Evolutionary conservation across 2,888 invertebrate genomes (phyloP).

Genomic region (Drosophila percnosoma): DNA sequence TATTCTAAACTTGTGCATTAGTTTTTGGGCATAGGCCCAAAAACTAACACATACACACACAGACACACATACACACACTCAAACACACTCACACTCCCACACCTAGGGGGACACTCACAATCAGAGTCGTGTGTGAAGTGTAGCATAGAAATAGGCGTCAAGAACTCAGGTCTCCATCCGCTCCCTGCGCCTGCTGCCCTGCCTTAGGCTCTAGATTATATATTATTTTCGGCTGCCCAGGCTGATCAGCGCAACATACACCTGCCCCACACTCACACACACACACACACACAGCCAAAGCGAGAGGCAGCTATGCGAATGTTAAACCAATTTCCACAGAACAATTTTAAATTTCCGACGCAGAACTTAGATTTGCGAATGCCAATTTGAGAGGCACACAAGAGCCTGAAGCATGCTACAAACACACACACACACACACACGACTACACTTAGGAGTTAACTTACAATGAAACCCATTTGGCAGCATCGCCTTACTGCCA

Average conservation of each 20-base stretch:
- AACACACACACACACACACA: conserved; percentile 16
- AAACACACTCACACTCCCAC: conserved; percentile 30
- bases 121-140: conserved; percentile 64
- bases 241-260: conserved; percentile 57
- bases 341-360: conserved; percentile 74
- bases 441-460: conserved; percentile 48
- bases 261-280: conserved; percentile 44
- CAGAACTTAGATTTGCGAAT: conserved; percentile 69
- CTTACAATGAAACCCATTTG: conserved; percentile 70
- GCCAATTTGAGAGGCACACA: conserved; percentile 60
- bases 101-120: conserved; percentile 27
- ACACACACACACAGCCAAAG: not conserved
- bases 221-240: conserved; percentile 53
- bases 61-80: conserved; percentile 30
- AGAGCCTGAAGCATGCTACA: conserved; percentile 37
- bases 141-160: conserved; percentile 56
- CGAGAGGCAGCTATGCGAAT: conserved; percentile 28
- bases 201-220: conserved; percentile 31
- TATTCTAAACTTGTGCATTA: conserved; percentile 61
- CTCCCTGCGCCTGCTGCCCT: conserved; percentile 3
- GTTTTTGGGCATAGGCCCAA: conserved; percentile 41
- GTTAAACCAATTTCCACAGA: conserved; percentile 75
- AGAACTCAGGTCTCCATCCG: conserved; percentile 12
- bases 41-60: conserved; percentile 30
- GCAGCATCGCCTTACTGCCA: conserved; percentile 30